A percentile compares a stretch with the other conserved stretches of the same genome.
These are phyloP conservation scores for Ruditapes philippinarum DNA, from an alignment of 1,140 invertebrate genomes.

Conservation along the genomic window DNA sequence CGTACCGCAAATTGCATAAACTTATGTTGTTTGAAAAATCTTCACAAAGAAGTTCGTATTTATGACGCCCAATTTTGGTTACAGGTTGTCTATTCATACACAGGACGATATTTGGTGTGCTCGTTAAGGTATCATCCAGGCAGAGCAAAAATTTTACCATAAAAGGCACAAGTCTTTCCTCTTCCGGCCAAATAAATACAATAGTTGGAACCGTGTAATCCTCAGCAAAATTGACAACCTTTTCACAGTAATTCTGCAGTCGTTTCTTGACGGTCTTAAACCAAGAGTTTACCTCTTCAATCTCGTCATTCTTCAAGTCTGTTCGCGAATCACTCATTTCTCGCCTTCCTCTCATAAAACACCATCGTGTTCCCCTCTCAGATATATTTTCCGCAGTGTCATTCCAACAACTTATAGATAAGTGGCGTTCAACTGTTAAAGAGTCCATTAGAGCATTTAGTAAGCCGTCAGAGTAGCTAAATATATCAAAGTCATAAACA, in stretches of 20 bases:
- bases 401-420: conserved; percentile 70
- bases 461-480: conserved; percentile 65
- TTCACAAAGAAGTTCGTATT: not conserved
- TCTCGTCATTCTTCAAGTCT: conserved; percentile 26
- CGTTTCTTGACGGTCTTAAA: conserved; percentile 52
- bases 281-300: conserved; percentile 59
- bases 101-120: conserved; percentile 56
- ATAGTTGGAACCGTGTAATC: conserved; percentile 71
- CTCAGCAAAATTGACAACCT: conserved; percentile 60
- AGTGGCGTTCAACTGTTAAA: conserved; percentile 55
- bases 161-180: conserved; percentile 60
- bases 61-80: not conserved
- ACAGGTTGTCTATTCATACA: conserved; percentile 32
- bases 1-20: not conserved
- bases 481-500: conserved; percentile 64
- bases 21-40: not conserved
- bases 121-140: conserved; percentile 49
- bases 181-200: conserved; percentile 69
- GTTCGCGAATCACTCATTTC: conserved; percentile 68
- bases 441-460: conserved; percentile 62
- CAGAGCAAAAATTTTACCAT: conserved; percentile 70
- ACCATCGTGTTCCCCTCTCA: conserved; percentile 73
- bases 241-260: conserved; percentile 56
- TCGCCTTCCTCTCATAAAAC: conserved; percentile 70
- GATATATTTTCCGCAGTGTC: conserved; percentile 59